Evolutionary conservation across 2,797 vertebrate genomes (phyloP), one percentile per base, ranked within the genome.

Genomic region (Antrozous pallidus): DNA sequence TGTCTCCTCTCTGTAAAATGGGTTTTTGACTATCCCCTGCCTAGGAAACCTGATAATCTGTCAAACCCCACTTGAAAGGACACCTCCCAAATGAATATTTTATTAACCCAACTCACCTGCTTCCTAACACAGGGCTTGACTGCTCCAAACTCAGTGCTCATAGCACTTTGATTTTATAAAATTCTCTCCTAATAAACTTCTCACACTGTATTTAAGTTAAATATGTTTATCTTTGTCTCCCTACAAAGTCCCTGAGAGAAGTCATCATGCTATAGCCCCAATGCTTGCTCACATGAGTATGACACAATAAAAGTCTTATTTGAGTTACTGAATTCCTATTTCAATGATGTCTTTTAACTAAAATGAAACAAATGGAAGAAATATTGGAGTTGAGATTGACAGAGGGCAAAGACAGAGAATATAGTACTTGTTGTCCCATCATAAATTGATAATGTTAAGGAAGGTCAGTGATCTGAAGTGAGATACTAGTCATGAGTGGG

Each of bases 371-470:
- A 93, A 61, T 67, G n/a, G 20, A 75, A 67, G 38, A 78, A 16
- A 31, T 51, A 77, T 5, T 71, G 3, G 17, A 92, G 33, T 58
- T 63, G 33, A 40, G 42, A 51, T 3, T 47, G 33, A 67, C 28
- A 38, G 11, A 63, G 2, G 3, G 2, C 26, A 86, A 49, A 51
- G 28, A 40, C 4, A 82, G 42, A 73, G 20, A 78, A 90, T 49
- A 17, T 0, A 36, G 11, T 6, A 56, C 16, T 67, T 74, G 22
- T 0, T 16, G 7, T 49, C 20, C 9, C 11, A 13, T 87, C 14
- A 36, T 94, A 88, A 85, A 89, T 28, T 90, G 90, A 80, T 47
- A 40, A 51, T 18, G 14, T n/a, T 58, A 78, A 93, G 47, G 26
- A 78, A 93, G 42, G 33, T 8, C 11, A 84, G 75, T 91, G 8